These are phyloP conservation scores for Stercorarius parasiticus DNA, from an alignment of 2,113 vertebrate species.

Conservation along the genomic window DNA sequence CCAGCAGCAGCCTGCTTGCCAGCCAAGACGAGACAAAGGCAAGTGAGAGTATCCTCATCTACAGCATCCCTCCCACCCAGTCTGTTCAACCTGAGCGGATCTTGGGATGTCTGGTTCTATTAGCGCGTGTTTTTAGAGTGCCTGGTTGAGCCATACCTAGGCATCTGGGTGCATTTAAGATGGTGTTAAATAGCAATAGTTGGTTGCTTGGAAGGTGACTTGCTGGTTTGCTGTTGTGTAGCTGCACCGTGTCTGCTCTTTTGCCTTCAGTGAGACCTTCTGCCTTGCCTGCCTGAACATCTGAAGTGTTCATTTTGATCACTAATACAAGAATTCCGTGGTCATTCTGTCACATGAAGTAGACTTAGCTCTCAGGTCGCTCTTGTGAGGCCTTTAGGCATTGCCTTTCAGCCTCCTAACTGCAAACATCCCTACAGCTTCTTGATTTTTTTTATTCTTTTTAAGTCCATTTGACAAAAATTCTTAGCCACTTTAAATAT, in stretches of 20 bases:
- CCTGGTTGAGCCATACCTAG: not conserved
- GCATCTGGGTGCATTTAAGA: not conserved
- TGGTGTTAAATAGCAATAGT: not conserved
- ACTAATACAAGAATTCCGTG: not conserved
- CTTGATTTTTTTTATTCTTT: not conserved
- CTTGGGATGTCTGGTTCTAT: not conserved
- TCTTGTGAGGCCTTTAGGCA: not conserved
- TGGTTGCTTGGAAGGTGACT: not conserved
- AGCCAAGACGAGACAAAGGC: conserved; percentile 83
- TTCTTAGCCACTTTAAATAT: not conserved
- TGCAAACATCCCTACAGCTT: not conserved
- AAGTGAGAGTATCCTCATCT: conserved; percentile 43
- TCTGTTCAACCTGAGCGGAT: not conserved
- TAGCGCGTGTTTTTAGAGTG: not conserved
- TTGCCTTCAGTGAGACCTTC: not conserved
- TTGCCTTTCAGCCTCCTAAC: not conserved
- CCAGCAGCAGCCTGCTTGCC: conserved; percentile 90
- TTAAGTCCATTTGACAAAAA: not conserved
- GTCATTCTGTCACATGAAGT: not conserved
- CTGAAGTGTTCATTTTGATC: not conserved
- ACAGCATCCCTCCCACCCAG: not conserved
- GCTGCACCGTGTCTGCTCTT: not conserved
- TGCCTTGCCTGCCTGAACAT: not conserved
- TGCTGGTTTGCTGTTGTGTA: not conserved
- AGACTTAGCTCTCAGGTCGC: not conserved